phyloP scores from a whole-genome alignment of 2,797 vertebrate genomes.

The Brachymystax lenok region DNA sequence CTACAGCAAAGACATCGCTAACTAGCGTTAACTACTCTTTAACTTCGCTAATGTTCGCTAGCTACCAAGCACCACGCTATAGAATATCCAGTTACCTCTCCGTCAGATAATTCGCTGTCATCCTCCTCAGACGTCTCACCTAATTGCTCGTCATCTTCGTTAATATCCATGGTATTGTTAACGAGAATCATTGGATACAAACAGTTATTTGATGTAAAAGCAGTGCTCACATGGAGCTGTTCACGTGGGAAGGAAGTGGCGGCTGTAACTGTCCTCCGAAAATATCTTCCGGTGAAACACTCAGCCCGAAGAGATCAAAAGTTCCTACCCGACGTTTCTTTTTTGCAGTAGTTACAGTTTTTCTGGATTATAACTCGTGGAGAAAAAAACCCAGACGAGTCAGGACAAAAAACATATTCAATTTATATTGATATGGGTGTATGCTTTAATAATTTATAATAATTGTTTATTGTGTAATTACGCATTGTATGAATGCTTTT shows the following conservation, averaged over 20 bases:
- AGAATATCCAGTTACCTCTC: conserved; percentile 56
- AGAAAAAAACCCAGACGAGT: background rate
- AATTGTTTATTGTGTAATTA: background rate
- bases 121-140: conserved; percentile 70
- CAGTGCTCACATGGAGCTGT: background rate
- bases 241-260: conserved; percentile 4
- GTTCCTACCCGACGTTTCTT: background rate
- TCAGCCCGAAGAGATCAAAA: background rate
- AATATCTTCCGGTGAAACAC: background rate
- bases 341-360: background rate
- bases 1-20: background rate
- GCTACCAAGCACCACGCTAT: background rate
- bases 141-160: conserved; percentile 46
- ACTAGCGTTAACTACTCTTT: background rate
- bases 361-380: background rate
- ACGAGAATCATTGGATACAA: background rate
- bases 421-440: background rate
- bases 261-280: background rate
- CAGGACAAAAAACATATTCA: background rate
- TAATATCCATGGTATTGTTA: conserved; percentile 2
- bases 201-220: background rate
- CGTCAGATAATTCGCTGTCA: conserved; percentile 68
- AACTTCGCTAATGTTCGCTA: conserved; percentile 27
- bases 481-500: background rate
- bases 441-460: background rate